Evolutionary conservation across 2,797 vertebrate species (phyloP).

Genomic region (Caiman crocodilus): DNA sequence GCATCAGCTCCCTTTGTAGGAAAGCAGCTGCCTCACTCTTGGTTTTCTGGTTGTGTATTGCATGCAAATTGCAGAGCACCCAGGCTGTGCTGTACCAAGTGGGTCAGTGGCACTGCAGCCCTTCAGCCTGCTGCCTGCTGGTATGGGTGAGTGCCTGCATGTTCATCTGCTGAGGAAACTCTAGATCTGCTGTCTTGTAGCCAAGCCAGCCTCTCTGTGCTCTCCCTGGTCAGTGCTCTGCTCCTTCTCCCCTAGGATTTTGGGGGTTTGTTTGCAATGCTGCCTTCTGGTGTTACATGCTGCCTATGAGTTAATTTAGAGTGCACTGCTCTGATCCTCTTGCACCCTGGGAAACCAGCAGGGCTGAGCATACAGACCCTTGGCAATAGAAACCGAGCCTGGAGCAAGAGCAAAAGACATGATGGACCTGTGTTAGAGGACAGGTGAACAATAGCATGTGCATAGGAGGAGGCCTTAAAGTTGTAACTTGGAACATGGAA

Average conservation of each 20-base stretch:
- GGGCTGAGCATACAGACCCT: too few relatives aligned
- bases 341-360: too few relatives aligned
- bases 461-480: background rate
- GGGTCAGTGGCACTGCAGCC: background rate
- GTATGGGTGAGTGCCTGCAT: background rate
- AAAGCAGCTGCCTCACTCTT: background rate
- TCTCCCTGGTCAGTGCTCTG: background rate
- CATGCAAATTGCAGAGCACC: background rate
- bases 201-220: background rate
- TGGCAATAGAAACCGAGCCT: background rate
- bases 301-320: too few relatives aligned
- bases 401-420: background rate
- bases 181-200: background rate
- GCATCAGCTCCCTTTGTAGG: background rate
- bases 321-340: too few relatives aligned
- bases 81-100: fast-evolving
- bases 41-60: background rate
- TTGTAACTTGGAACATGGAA: background rate
- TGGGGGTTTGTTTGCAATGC: background rate
- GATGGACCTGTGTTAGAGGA: fast-evolving
- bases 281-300: background rate
- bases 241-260: background rate
- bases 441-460: background rate
- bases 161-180: fast-evolving
- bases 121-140: background rate